Evolutionary conservation across 2,888 invertebrate species (phyloP).

Genomic region (Eupsilia transversa): DNA sequence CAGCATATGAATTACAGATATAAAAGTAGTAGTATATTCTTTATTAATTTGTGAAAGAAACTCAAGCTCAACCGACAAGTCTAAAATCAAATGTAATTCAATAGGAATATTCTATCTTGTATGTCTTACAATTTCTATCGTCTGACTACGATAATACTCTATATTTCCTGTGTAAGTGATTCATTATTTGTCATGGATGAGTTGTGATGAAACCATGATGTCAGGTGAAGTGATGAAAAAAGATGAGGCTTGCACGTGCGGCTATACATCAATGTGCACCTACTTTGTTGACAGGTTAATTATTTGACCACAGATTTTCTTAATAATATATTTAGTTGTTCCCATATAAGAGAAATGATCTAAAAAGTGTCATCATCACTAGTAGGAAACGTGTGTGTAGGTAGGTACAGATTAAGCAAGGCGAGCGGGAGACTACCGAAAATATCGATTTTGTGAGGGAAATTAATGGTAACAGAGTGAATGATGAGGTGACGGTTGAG

Average conservation of each 20-base stretch:
- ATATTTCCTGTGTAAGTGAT: constrained; percentile 25
- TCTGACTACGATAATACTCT: constrained; percentile 7
- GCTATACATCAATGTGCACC: not conserved
- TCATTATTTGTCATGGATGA: constrained; percentile 27
- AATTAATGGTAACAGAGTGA: not conserved
- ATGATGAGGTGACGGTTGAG: not conserved
- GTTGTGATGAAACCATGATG: not conserved
- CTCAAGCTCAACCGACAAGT: not conserved
- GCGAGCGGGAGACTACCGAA: not conserved
- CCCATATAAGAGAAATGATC: not conserved
- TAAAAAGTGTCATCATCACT: not conserved
- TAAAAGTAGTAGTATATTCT: not conserved
- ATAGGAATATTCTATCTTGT: not conserved
- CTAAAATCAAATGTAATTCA: constrained; percentile 1
- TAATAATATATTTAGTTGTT: not conserved
- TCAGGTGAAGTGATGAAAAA: not conserved
- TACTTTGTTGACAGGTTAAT: not conserved
- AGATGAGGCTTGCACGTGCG: not conserved
- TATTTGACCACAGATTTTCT: not conserved
- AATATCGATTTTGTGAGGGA: not conserved
- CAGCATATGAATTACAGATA: too few species aligned
- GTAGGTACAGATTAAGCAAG: not conserved
- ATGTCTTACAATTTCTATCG: not conserved
- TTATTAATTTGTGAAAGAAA: not conserved
- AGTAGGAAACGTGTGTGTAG: not conserved